Evolutionary conservation across 2,888 invertebrate genomes (phyloP).

Genomic region (Trisateles emortualis): DNA sequence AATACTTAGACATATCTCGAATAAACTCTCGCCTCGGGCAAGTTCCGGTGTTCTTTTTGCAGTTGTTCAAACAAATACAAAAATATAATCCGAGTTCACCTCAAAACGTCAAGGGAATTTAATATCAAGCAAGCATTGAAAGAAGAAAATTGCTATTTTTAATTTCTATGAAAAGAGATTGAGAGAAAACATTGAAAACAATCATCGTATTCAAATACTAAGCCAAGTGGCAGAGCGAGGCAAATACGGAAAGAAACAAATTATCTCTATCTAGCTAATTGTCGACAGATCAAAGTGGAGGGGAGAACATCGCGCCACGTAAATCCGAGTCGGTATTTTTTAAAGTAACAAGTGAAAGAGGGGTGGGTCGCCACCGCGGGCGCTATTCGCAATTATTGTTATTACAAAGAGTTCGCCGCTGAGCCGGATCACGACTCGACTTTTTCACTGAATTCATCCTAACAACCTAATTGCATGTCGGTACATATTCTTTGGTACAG

Average conservation of each 20-base stretch:
- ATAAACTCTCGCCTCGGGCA: constrained; percentile 3
- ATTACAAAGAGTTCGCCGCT: constrained; percentile 83
- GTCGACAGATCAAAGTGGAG: constrained; percentile 78
- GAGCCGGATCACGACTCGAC: constrained; percentile 76
- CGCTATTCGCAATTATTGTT: constrained; percentile 84
- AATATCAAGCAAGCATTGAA: constrained; percentile 50
- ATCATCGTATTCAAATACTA: constrained; percentile 75
- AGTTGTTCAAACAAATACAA: constrained; percentile 47
- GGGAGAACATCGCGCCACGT: constrained; percentile 61
- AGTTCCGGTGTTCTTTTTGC: constrained; percentile 31
- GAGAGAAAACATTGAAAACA: constrained; percentile 66
- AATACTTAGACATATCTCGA: constrained; percentile 22
- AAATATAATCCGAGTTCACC: constrained; percentile 52
- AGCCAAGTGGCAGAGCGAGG: constrained; percentile 66
- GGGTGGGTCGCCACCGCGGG: constrained; percentile 68
- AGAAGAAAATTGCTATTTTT: constrained; percentile 60
- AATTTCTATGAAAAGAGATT: constrained; percentile 54
- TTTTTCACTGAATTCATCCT: constrained; percentile 74
- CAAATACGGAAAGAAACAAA: constrained; percentile 76
- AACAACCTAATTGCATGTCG: constrained; percentile 65
- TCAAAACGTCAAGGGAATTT: constrained; percentile 52
- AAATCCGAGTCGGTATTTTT: constrained; percentile 74
- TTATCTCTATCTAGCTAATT: constrained; percentile 82
- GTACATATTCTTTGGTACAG: constrained; percentile 13
- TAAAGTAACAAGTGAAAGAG: constrained; percentile 52